Conservation (phyloP, 2,888 invertebrate genomes). For the Crepidodera aurea region DNA sequence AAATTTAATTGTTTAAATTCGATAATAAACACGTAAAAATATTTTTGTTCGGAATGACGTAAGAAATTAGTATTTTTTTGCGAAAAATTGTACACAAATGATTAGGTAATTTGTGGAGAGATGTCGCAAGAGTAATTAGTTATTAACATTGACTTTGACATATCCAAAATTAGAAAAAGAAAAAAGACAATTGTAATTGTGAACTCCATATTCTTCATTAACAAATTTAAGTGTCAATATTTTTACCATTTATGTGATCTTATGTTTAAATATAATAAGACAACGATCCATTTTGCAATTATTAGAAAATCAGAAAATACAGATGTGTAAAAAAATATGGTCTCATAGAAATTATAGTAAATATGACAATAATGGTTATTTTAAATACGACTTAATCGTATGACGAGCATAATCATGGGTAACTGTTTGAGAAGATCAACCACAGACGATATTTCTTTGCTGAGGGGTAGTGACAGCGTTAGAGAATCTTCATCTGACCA, state of each 20-base stretch:
- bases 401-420: constrained; percentile 66
- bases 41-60: too few relatives aligned
- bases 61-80: too few relatives aligned
- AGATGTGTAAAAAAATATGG: constrained; percentile 40
- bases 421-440: constrained; percentile 75
- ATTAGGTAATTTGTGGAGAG: constrained; percentile 12
- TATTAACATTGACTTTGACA: constrained; percentile 25
- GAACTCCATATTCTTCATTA: constrained; percentile 43
- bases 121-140: constrained; percentile 14
- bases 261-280: constrained; percentile 32
- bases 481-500: constrained; percentile 68
- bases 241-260: constrained; percentile 39
- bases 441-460: constrained; percentile 70
- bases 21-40: too few relatives aligned
- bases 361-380: constrained; percentile 42
- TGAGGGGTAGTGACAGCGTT: constrained; percentile 68
- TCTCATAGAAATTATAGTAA: constrained; percentile 42
- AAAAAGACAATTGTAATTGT: constrained; percentile 40
- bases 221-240: constrained; percentile 43
- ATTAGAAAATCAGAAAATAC: constrained; percentile 33
- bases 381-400: constrained; percentile 52
- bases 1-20: too few relatives aligned
- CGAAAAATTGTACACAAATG: not conserved
- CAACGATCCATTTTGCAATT: constrained; percentile 34
- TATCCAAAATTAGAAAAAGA: constrained; percentile 43